Percentiles rank a stretch among this genome's conserved stretches.
These are phyloP conservation scores for Solea solea DNA, from an alignment of 2,113 vertebrate genomes.

Conservation along the genomic window DNA sequence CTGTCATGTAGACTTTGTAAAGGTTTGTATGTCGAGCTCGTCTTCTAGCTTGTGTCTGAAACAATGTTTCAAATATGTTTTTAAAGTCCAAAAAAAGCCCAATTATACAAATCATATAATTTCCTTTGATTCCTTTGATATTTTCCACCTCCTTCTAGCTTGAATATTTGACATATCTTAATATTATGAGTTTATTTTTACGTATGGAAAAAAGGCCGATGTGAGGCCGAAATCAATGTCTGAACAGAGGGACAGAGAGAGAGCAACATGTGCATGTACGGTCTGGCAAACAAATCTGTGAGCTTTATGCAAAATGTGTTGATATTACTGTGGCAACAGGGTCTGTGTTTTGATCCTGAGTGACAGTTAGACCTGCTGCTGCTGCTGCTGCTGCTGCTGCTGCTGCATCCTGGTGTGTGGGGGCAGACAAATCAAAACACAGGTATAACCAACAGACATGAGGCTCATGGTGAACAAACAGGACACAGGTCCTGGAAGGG, in stretches of 20 bases:
- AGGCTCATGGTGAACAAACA: slow-evolving; percentile 67
- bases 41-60: too few relatives aligned
- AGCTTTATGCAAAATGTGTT: slow-evolving; percentile 82
- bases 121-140: too few relatives aligned
- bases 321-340: slow-evolving; percentile 60
- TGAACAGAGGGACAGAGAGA: slow-evolving; percentile 24
- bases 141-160: too few relatives aligned
- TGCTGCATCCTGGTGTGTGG: neutral
- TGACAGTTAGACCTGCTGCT: slow-evolving; percentile 69
- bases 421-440: slow-evolving; percentile 79
- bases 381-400: slow-evolving; percentile 33
- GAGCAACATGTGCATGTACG: slow-evolving; percentile 23
- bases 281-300: slow-evolving; percentile 85
- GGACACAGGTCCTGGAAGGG: slow-evolving; percentile 67
- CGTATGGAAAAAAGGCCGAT: too few relatives aligned
- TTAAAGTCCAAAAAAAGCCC: too few relatives aligned
- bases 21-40: too few relatives aligned
- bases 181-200: too few relatives aligned
- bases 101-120: too few relatives aligned
- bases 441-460: slow-evolving; percentile 52
- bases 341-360: slow-evolving; percentile 43
- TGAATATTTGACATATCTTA: too few relatives aligned
- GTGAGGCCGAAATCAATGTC: slow-evolving; percentile 78
- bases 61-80: too few relatives aligned
- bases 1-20: too few relatives aligned